These are phyloP conservation scores for Thermophis baileyi DNA, from an alignment of 2,113 vertebrate species.

Conservation along the genomic window DNA sequence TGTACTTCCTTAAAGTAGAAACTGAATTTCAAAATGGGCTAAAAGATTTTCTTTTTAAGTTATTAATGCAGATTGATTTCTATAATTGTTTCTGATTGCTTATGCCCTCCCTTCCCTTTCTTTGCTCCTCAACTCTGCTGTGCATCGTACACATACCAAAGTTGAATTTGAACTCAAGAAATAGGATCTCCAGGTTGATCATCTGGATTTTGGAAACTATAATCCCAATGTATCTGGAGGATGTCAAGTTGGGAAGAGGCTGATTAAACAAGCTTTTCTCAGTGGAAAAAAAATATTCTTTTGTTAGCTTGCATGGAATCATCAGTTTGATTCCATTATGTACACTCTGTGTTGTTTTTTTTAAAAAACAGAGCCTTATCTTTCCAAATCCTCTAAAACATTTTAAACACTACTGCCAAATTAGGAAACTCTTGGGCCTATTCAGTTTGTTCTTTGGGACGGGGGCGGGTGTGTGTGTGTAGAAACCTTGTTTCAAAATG, in stretches of 20 bases:
- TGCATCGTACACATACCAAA: background rate
- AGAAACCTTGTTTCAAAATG: conserved; percentile 44
- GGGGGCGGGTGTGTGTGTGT: conserved; percentile 9
- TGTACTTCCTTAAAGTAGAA: background rate
- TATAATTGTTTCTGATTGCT: background rate
- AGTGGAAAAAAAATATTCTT: background rate
- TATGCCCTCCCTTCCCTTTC: background rate
- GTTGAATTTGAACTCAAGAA: background rate
- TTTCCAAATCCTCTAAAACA: conserved; percentile 9
- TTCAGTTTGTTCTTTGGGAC: background rate
- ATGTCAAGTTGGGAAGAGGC: background rate
- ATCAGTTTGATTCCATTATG: background rate
- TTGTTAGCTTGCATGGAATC: background rate
- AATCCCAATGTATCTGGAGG: background rate
- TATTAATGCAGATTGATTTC: background rate
- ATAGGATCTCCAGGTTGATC: background rate
- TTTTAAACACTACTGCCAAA: conserved; percentile 40
- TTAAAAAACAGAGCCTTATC: background rate
- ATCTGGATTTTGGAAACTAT: background rate
- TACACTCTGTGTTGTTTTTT: background rate
- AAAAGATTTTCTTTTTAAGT: background rate
- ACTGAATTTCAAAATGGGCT: background rate
- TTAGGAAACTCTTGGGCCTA: conserved; percentile 20
- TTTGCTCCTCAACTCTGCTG: background rate
- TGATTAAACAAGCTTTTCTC: background rate